phyloP scores from a whole-genome alignment of 2,797 vertebrate species.

The Spheniscus humboldti region DNA sequence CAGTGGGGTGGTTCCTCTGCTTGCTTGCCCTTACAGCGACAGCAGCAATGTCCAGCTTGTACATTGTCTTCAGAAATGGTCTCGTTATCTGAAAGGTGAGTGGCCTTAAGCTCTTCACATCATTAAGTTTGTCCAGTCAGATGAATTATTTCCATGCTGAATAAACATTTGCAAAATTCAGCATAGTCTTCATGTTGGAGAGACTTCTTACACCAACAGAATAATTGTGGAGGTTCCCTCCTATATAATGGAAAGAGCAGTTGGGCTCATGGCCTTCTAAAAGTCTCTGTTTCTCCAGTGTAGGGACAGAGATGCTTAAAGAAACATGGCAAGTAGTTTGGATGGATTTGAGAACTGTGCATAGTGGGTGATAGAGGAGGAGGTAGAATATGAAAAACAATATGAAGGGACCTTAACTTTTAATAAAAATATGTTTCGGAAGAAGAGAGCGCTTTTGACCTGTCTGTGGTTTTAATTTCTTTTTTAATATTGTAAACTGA shows the following conservation, averaged over 20 bases:
- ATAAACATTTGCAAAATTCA: neutral
- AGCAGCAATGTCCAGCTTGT: neutral
- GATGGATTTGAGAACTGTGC: neutral
- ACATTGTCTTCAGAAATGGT: neutral
- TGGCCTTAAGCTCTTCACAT: neutral
- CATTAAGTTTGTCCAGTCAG: neutral
- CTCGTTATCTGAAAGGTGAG: neutral
- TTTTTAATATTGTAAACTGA: neutral
- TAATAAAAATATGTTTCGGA: neutral
- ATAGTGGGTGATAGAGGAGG: rapidly evolving
- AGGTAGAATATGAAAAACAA: neutral
- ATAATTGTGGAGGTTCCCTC: neutral
- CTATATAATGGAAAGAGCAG: neutral
- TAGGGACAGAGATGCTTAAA: neutral
- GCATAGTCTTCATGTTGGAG: neutral
- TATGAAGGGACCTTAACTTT: neutral
- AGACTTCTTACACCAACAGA: neutral
- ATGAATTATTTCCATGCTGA: neutral
- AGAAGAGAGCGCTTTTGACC: neutral
- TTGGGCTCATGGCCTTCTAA: neutral
- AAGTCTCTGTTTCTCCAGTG: neutral
- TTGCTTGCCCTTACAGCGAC: neutral
- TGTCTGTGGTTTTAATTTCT: neutral
- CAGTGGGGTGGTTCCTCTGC: rapidly evolving
- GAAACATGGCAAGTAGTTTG: neutral